Percentiles rank a stretch among this genome's conserved stretches.
phyloP scores from a whole-genome alignment of 2,797 vertebrate genomes.

The Gallinago stenura region DNA sequence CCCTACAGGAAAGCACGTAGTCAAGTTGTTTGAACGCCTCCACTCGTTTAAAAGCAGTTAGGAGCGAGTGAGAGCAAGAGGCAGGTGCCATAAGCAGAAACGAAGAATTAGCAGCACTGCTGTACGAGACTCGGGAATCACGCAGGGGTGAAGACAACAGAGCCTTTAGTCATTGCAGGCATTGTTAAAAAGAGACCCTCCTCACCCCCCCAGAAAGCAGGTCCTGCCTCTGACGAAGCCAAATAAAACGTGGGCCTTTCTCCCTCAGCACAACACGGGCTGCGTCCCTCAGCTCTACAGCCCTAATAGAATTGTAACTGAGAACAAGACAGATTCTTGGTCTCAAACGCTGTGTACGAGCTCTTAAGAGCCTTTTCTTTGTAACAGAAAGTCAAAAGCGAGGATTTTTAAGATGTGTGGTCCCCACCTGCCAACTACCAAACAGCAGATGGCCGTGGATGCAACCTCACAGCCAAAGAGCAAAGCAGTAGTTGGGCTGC shows the following conservation, averaged over 20 bases:
- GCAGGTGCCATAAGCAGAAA: not conserved
- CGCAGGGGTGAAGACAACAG: not conserved
- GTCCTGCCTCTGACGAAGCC: not conserved
- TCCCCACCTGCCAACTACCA: slow-evolving; percentile 13
- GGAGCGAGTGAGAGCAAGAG: not conserved
- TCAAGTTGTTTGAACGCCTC: not conserved
- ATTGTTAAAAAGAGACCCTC: not conserved
- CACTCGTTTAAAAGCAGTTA: not conserved
- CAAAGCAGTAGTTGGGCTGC: not conserved
- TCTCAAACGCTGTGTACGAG: not conserved
- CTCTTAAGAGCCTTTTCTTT: not conserved
- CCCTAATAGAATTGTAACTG: not conserved
- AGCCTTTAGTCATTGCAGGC: not conserved
- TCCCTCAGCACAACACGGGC: not conserved
- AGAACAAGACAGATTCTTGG: not conserved
- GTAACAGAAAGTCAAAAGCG: slow-evolving; percentile 18
- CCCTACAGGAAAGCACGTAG: not conserved
- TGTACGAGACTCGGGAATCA: not conserved
- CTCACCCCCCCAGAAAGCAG: not conserved
- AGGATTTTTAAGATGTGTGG: not conserved
- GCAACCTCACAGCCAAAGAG: not conserved
- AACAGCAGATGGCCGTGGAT: not conserved
- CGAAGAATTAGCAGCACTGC: not conserved
- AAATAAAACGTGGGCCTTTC: not conserved
- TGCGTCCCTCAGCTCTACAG: not conserved